Conservation (phyloP, 2,797 vertebrate genomes). For the Karalla daura region DNA sequence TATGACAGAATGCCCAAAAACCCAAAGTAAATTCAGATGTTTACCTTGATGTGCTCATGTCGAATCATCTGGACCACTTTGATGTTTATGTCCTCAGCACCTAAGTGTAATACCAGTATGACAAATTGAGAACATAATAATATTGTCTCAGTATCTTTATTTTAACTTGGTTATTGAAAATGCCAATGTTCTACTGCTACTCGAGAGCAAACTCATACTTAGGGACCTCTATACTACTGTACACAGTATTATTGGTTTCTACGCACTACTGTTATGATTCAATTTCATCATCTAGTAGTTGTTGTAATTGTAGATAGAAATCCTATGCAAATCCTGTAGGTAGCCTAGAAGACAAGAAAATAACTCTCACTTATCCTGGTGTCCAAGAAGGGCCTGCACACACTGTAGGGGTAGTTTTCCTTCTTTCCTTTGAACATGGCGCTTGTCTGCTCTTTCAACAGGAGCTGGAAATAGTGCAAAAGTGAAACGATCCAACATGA, state of each 20-base stretch:
- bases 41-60: slow-evolving; percentile 90
- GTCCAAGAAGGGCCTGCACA: slow-evolving; percentile 86
- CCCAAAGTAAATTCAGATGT: neutral
- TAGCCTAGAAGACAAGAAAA: neutral
- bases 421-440: slow-evolving; percentile 92
- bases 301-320: neutral
- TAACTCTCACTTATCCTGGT: slow-evolving; percentile 89
- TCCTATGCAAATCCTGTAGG: neutral
- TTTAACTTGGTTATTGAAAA: no score
- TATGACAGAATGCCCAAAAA: neutral
- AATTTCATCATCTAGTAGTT: neutral
- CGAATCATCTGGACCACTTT: slow-evolving; percentile 90
- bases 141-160: neutral
- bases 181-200: no score
- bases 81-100: slow-evolving; percentile 85
- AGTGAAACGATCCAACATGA: no score
- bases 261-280: no score
- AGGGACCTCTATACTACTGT: no score
- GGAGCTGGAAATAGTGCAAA: slow-evolving; percentile 80
- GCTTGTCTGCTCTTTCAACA: slow-evolving; percentile 89
- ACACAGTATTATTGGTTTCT: no score
- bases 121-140: no score
- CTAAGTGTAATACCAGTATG: slow-evolving; percentile 72
- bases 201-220: no score
- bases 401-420: slow-evolving; percentile 88